phyloP scores from a whole-genome alignment of 2,888 invertebrate genomes.

The Myathropa florea region DNA sequence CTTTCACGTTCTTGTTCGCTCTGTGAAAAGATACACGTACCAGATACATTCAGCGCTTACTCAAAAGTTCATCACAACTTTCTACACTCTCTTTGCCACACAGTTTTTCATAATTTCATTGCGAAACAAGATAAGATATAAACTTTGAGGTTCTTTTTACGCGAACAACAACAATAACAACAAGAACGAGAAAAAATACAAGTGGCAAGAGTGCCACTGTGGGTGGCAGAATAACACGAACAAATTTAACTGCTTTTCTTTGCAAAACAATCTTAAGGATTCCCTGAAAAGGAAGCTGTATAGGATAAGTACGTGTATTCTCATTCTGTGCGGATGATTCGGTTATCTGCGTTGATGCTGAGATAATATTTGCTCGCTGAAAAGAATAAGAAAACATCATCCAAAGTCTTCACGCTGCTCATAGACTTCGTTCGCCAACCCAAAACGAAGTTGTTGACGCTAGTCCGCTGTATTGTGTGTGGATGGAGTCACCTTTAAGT shows the following conservation, averaged over 20 bases:
- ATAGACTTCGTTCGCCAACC: background rate
- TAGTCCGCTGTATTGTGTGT: background rate
- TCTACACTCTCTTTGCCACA: constrained; percentile 14
- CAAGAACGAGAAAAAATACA: background rate
- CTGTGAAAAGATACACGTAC: constrained; percentile 19
- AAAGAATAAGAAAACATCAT: constrained; percentile 17
- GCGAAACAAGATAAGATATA: constrained; percentile 33
- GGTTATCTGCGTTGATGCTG: constrained; percentile 35
- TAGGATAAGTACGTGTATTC: background rate
- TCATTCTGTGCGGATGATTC: background rate
- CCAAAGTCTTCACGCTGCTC: background rate
- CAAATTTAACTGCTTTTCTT: constrained; percentile 19
- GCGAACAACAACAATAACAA: background rate
- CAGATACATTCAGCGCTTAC: background rate
- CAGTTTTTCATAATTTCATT: constrained; percentile 51
- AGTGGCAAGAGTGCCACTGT: background rate
- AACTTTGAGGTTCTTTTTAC: constrained; percentile 35
- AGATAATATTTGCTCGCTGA: constrained; percentile 42
- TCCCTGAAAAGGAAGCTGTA: background rate
- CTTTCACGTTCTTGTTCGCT: background rate
- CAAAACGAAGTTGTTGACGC: background rate
- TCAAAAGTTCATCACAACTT: constrained; percentile 38
- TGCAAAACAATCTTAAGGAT: constrained; percentile 36
- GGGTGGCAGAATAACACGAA: background rate
- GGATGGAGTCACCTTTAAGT: constrained; percentile 6